These are phyloP conservation scores for Lethrus apterus DNA, from an alignment of 1,140 invertebrate species.

Conservation along the genomic window DNA sequence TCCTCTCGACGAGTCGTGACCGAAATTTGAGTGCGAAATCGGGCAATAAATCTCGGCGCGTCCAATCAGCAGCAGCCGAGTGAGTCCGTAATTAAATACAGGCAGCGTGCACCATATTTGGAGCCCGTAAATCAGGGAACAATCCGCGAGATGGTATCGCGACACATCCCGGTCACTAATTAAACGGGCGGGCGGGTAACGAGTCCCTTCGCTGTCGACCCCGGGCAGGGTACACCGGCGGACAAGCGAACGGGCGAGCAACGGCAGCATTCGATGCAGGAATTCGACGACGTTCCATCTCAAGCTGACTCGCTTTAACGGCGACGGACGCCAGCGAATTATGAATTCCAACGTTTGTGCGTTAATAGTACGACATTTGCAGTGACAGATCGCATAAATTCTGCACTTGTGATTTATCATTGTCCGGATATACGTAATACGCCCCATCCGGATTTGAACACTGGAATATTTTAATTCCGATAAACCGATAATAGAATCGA, in stretches of 20 bases:
- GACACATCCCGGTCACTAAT: constrained; percentile 14
- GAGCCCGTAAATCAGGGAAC: constrained; percentile 24
- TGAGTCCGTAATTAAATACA: constrained; percentile 22
- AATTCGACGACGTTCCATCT: constrained; percentile 6
- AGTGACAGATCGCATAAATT: no score
- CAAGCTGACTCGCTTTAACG: neutral
- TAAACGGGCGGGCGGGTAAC: constrained; percentile 11
- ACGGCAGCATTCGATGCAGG: constrained; percentile 8
- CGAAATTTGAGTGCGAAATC: constrained; percentile 13
- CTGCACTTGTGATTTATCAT: no score
- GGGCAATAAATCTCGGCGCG: constrained; percentile 13
- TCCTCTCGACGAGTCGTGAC: constrained; percentile 10
- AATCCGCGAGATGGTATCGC: constrained; percentile 25
- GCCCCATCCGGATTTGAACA: no score
- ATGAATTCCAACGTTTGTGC: constrained; percentile 8
- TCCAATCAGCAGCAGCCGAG: constrained; percentile 22
- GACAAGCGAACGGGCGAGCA: no score
- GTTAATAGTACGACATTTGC: no score
- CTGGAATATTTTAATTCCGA: no score
- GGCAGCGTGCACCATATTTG: constrained; percentile 25
- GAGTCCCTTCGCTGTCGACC: constrained; percentile 12
- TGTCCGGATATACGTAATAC: no score
- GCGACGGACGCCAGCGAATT: constrained; percentile 6
- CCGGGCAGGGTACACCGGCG: no score
- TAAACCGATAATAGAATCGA: no score